These are phyloP conservation scores for Zaprionus lachaisei DNA, from an alignment of 1,140 invertebrate species.

Conservation along the genomic window DNA sequence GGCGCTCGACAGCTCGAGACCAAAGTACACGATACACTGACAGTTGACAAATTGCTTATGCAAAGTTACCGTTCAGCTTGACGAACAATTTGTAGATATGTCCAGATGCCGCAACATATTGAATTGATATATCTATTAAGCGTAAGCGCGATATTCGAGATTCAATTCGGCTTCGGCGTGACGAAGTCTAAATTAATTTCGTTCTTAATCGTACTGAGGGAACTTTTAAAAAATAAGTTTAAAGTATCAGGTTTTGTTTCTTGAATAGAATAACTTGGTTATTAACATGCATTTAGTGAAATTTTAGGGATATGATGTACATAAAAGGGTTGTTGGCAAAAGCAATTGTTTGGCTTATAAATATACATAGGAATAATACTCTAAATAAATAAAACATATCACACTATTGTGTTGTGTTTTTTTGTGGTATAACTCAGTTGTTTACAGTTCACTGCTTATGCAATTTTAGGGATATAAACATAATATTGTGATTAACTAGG, in stretches of 20 bases:
- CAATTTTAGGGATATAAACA: not conserved
- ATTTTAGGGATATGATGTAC: not conserved
- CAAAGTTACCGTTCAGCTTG: constrained; percentile 54
- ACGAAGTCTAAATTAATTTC: not conserved
- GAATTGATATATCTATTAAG: constrained; percentile 32
- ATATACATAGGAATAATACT: not conserved
- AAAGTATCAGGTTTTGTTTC: not conserved
- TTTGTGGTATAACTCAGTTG: not conserved
- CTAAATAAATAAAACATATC: too few relatives aligned
- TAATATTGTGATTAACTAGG: not conserved
- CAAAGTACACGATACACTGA: constrained; percentile 74
- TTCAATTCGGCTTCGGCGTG: constrained; percentile 8
- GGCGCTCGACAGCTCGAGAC: constrained; percentile 55
- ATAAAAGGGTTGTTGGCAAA: not conserved
- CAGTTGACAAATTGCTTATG: constrained; percentile 80
- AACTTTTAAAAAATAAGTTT: not conserved
- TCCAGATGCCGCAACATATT: constrained; percentile 27
- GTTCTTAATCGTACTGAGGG: not conserved
- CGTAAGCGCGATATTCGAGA: not conserved
- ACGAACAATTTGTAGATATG: constrained; percentile 47
- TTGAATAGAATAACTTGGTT: not conserved
- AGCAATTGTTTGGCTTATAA: not conserved
- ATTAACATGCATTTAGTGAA: not conserved
- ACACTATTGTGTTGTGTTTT: not conserved
- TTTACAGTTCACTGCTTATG: not conserved